Base-by-base conservation (phyloP, 2,888 invertebrate genomes). In the Uloborus plumipes region DNA sequence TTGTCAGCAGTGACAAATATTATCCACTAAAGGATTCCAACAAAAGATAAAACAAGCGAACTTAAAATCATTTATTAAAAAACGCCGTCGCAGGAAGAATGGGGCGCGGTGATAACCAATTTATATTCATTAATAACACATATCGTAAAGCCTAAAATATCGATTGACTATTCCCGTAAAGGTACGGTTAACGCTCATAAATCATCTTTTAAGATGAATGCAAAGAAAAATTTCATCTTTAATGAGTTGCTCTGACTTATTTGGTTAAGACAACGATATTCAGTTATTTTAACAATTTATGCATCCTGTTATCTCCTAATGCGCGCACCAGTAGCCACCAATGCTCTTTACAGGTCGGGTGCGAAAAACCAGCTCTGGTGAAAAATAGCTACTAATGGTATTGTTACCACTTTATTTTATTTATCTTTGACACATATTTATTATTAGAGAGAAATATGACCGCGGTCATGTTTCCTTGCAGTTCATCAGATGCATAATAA, bases 61-160 rank as follows among this genome's bases (percentile, higher is more conserved):
- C 74, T 80, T 55, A 16, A 80, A 80, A 80, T 73, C 67, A 80
- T 80, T 80, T 80, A 80, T 80, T 80, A 80, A 80, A 80, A 73
- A 80, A 73, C 67, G 55, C 66, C 31, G 72, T 67, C 79, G 72
- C 20, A 13, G 53, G 62, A 74, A 74, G 74, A 80, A 80, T 80
- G 73, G 73, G 26, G 58, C 18, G 15, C 16, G 55, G 31, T 53
- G 80, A 80, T 80, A 80, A 73, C 69, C 72, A 74, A 80, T 80
- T 80, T 80, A 80, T 80, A 80, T 80, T 80, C 80, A 80, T 80
- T 80, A 80, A 80, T 80, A 80, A 80, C 50, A 55, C 80, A 74
- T 80, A 80, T 80, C 80, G 49, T 80, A 74, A 69, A 74, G 64
- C 64, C 80, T 80, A 80, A 80, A 80, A 74, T 80, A 80, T 80